Base-by-base conservation (phyloP, 2,113 vertebrate genomes). In the Redunca redunca region DNA sequence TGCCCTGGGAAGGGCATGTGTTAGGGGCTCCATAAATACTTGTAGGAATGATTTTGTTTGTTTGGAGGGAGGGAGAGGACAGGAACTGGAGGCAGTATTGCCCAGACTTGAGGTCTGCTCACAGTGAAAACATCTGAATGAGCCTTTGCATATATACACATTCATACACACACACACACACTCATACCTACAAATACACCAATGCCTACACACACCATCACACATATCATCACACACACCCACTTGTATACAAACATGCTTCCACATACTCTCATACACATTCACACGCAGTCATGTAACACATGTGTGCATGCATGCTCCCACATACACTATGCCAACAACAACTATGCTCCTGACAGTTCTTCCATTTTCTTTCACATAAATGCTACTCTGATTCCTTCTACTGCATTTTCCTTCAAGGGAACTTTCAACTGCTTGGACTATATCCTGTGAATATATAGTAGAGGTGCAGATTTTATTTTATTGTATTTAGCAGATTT, bases 1-100 rank as follows among this genome's bases (percentile, higher is more conserved):
- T 98, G 98, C 98, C 8, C 1, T 28, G 60, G 90, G 95, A 87
- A 90, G 88, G 88, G 88, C 28, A 16, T 28, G 9, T 91, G 90
- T 60, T 77, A 90, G 58, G 88, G 85, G 64, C 88, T 98, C 96
- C 97, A 96, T 98, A 96, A 97, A 98, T 97, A 96, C 96, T 95
- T 53, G 77, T 23, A 95, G 92, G 96, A 96, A 92, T 95, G 94
- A 94, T 94, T 97, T 87, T 97, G 97, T 98, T 96, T 98, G 96
- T 98, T 98, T 98, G 97, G 97, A 93, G 90, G 97, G 91, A 97
- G 88, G 58, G 85, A 92, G 67, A 91, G 36, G 71, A 90, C 93
- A 96, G 96, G 83, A 90, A 96, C 85, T 67, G 23, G n/a, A 96
- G 94, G 96, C 97, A 97, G 84, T 40, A 71, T 88, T 86, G 50